phyloP scores from a whole-genome alignment of 2,888 invertebrate genomes.

The Micoletzkya japonica region DNA sequence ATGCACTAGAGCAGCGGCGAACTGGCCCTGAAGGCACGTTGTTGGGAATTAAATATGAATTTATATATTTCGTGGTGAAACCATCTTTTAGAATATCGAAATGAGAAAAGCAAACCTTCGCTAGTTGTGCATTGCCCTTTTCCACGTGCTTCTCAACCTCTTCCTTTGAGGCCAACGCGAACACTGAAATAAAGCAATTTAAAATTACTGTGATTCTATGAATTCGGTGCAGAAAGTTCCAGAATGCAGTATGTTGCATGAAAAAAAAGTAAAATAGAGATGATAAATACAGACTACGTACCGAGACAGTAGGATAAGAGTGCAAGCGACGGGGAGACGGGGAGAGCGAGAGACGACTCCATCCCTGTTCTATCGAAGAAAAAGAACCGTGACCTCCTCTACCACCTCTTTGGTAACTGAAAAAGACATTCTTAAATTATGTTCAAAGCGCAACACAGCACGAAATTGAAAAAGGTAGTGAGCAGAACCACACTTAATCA shows the following conservation, averaged over 20 bases:
- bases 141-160: conserved; percentile 92
- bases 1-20: conserved; percentile 92
- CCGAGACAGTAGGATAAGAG: conserved; percentile 14
- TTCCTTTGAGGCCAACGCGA: conserved; percentile 38
- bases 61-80: no score
- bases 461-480: no score
- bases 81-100: neutral
- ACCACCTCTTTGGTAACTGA: neutral
- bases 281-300: neutral
- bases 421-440: neutral
- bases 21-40: conserved; percentile 73
- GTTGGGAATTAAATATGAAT: neutral
- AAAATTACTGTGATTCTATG: neutral
- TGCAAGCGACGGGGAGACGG: conserved; percentile 5
- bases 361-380: conserved; percentile 3
- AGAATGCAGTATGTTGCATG: no score
- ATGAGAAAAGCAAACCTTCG: conserved; percentile 68
- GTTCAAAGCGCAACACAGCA: no score
- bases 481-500: no score
- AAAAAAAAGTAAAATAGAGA: no score
- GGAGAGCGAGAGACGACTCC: conserved; percentile 4
- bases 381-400: neutral
- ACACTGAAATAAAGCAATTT: conserved; percentile 28
- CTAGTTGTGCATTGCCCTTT: conserved; percentile 86
- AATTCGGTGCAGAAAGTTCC: no score